Conservation (phyloP, 1,140 invertebrate genomes). For the Drosophila ficusphila region DNA sequence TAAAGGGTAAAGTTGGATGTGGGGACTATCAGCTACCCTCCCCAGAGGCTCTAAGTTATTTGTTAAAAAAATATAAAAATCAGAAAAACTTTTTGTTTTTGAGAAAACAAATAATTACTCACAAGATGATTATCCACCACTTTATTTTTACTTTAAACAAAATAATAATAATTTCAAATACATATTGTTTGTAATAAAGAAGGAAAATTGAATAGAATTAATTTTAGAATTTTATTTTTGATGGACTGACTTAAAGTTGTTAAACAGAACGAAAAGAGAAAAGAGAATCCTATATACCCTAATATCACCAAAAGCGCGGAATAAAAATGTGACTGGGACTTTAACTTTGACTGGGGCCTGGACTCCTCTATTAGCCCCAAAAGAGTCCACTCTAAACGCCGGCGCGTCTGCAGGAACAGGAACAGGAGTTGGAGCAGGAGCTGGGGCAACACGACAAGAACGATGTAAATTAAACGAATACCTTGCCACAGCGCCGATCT, state of each 20-base stretch:
- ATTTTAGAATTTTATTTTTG: no score
- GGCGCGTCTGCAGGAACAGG: slow-evolving; percentile 65
- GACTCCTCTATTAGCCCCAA: slow-evolving; percentile 24
- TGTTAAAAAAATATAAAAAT: no score
- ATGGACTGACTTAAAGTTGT: no score
- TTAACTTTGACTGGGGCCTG: slow-evolving; percentile 4
- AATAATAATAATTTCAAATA: no score
- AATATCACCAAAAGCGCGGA: neutral
- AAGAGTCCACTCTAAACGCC: slow-evolving; percentile 61
- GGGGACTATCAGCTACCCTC: neutral
- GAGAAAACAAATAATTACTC: no score
- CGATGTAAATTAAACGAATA: slow-evolving; percentile 80
- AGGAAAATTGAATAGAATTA: no score
- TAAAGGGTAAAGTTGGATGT: neutral
- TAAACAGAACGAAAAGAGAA: no score
- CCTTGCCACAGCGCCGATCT: slow-evolving; percentile 73
- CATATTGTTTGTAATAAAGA: no score
- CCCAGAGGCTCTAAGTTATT: no score
- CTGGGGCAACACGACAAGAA: slow-evolving; percentile 32
- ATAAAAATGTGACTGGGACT: slow-evolving; percentile 53
- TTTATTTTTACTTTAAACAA: no score
- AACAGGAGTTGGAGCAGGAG: slow-evolving; percentile 14
- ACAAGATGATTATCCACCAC: no score
- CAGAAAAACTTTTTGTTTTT: no score
- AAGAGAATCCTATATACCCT: neutral